Evolutionary conservation across 2,113 vertebrate genomes (phyloP), one percentile per base, ranked within the genome.

Genomic region (Rhinolophus ferrumequinum): DNA sequence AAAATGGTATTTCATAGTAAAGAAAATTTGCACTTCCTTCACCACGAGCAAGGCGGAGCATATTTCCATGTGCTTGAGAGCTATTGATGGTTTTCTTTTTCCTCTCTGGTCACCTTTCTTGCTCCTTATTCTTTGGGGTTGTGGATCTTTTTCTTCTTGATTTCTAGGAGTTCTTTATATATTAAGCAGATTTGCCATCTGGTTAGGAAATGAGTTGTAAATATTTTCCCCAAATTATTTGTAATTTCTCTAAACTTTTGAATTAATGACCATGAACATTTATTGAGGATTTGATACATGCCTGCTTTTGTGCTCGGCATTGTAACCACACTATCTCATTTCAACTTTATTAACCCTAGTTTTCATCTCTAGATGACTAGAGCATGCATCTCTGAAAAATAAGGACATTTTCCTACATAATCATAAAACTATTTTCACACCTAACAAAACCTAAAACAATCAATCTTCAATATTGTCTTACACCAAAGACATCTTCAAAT

Each of bases 161-260:
- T 81, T 89, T 92, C 15, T 80, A 80, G 60, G 58, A 38, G 30
- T n/a, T 72, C 56, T 90, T 69, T 86, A 72, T 19, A n/a, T 44
- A 85, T 58, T 41, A 91, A 79, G 4, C 82, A 84, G 7, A 58
- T 18, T 30, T 86, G 33, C 15, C 44, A 38, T 58, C 54, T 81
- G 38, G n/a, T 85, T 82, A 76, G 24, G 15, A 77, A 66, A 91
- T 76, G 12, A 52, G 30, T 82, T 73, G 54, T n/a, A 79, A 76
- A 47, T 83, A 79, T 82, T 75, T 90, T 81, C 60, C 35, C 54
- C 16, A 22, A 50, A 50, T 54, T 15, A 12, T 90, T 83, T 52
- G 47, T 19, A 22, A 10, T 47, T 95, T 92, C 89, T 96, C 21
- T 24, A 77, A 28, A 79, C 69, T 84, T 73, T 87, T 86, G 30